Conservation (phyloP, 2,888 invertebrate species). For the Ennomos erosarius region DNA sequence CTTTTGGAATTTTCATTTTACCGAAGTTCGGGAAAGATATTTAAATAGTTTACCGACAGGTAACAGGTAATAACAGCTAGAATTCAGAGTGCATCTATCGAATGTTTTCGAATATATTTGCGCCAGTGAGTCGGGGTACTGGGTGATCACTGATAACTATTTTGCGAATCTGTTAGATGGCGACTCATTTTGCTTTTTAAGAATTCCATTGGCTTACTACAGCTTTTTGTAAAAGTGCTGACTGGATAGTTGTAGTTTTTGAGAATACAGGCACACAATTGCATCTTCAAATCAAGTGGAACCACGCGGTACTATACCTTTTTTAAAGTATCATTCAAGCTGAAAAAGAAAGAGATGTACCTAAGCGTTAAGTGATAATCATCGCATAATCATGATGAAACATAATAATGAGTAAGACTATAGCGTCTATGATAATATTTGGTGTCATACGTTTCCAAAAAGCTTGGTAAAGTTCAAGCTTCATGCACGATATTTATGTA, state of each 20-base stretch:
- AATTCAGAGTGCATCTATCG: constrained; percentile 8
- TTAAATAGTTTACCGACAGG: constrained; percentile 24
- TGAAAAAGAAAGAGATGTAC: neutral
- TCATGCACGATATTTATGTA: too few species aligned
- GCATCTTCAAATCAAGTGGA: too few species aligned
- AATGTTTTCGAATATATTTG: constrained; percentile 16
- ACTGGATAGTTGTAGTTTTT: too few species aligned
- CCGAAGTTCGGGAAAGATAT: constrained; percentile 19
- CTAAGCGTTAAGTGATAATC: too few species aligned
- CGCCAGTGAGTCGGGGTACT: neutral
- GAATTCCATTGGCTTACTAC: neutral
- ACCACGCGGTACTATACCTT: too few species aligned
- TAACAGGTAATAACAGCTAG: constrained; percentile 1
- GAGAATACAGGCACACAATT: too few species aligned
- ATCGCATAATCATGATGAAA: too few species aligned
- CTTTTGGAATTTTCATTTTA: constrained; percentile 44
- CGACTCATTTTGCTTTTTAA: neutral
- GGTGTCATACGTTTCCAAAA: too few species aligned
- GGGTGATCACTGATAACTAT: neutral
- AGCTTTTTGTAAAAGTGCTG: neutral
- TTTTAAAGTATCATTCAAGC: too few species aligned
- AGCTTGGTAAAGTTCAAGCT: too few species aligned
- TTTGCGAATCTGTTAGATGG: constrained; percentile 12
- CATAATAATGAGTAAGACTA: too few species aligned
- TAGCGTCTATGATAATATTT: too few species aligned